Evolutionary conservation across 2,888 invertebrate species (phyloP).

Genomic region (Drosophila barbarae): DNA sequence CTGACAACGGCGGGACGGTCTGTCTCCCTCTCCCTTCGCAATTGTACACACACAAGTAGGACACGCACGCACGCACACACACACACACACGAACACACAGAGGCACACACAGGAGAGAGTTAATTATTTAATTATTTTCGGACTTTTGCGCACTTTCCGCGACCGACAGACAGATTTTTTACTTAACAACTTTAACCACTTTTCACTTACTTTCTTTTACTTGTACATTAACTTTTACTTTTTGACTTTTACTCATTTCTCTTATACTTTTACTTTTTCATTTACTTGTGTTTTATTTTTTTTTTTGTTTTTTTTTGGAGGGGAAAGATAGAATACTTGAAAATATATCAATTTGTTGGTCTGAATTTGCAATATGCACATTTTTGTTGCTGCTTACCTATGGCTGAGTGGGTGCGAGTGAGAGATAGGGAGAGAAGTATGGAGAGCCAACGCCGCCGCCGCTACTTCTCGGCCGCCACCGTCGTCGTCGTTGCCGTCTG

Average conservation of each 20-base stretch:
- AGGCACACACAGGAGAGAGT: conserved; percentile 43
- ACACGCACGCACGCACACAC: conserved; percentile 46
- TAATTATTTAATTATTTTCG: conserved; percentile 41
- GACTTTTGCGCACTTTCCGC: conserved; percentile 68
- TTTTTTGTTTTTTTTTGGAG: conserved; percentile 57
- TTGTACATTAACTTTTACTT: conserved; percentile 32
- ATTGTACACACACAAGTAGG: conserved; percentile 32
- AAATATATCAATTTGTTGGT: conserved; percentile 64
- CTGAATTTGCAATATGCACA: conserved; percentile 49
- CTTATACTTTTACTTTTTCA: conserved; percentile 15
- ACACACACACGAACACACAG: conserved; percentile 38
- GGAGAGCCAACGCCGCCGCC: conserved; percentile 19
- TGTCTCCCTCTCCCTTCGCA: conserved; percentile 28
- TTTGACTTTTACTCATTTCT: conserved; percentile 39
- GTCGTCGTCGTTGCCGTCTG: conserved; percentile 13
- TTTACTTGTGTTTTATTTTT: conserved; percentile 20
- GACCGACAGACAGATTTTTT: conserved; percentile 57
- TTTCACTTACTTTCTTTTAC: conserved; percentile 35
- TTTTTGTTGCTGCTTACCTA: conserved; percentile 64
- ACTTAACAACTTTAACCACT: conserved; percentile 40
- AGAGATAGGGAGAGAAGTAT: conserved; percentile 7
- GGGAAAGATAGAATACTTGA: conserved; percentile 75
- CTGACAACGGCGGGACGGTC: conserved; percentile 33
- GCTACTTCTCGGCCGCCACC: conserved; percentile 6
- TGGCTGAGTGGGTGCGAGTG: conserved; percentile 23